Evolutionary conservation across 1,140 invertebrate species (phyloP).

Genomic region (Subanguina moxae): DNA sequence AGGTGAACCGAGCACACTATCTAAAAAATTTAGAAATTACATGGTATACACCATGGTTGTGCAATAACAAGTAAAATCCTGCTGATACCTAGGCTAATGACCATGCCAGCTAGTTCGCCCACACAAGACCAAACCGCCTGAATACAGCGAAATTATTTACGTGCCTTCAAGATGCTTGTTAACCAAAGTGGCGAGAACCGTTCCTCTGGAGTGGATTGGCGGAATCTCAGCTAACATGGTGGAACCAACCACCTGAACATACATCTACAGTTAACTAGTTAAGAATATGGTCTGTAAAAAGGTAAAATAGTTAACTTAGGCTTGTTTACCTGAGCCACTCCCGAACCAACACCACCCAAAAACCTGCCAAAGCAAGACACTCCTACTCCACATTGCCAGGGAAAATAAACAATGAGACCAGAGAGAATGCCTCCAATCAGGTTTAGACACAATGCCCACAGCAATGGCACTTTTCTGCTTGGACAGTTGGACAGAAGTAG

Average conservation of each 20-base stretch:
- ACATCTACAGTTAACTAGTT: too few species aligned
- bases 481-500: constrained; percentile 31
- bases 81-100: constrained; percentile 24
- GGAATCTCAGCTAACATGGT: constrained; percentile 42
- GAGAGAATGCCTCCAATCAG: constrained; percentile 38
- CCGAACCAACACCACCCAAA: constrained; percentile 39
- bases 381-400: constrained; percentile 14
- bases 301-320: constrained; percentile 7
- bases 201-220: constrained; percentile 35
- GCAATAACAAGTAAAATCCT: neutral
- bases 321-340: constrained; percentile 32
- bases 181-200: constrained; percentile 41
- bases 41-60: too few species aligned
- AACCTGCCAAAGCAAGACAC: constrained; percentile 36
- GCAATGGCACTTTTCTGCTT: constrained; percentile 30
- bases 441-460: constrained; percentile 34
- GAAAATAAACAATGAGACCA: constrained; percentile 23
- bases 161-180: neutral
- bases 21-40: too few species aligned
- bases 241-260: constrained; percentile 35
- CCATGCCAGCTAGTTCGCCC: constrained; percentile 41
- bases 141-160: neutral
- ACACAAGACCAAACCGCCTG: constrained; percentile 46
- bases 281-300: neutral
- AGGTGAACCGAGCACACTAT: constrained; percentile 24